Evolutionary conservation across 1,140 invertebrate genomes (phyloP).

Genomic region (Dreissena polymorpha): DNA sequence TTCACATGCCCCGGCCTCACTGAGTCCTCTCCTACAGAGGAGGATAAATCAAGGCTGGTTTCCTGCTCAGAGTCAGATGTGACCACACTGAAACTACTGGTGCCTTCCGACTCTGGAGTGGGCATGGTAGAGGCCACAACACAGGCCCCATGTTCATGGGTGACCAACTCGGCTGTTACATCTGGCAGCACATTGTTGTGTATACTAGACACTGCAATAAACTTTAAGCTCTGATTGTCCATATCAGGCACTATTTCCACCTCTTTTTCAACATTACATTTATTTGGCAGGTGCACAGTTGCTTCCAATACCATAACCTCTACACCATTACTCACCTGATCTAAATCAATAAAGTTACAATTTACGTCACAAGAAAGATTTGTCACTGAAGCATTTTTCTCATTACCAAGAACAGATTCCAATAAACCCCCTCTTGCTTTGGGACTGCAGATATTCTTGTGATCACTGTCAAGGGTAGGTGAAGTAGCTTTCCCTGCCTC

Average conservation of each 20-base stretch:
- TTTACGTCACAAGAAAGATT: no score
- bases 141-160: not conserved
- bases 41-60: not conserved
- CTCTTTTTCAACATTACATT: not conserved
- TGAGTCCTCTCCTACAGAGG: constrained; percentile 5
- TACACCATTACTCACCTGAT: no score
- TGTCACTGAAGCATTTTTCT: no score
- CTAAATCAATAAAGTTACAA: no score
- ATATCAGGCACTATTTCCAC: not conserved
- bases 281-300: no score
- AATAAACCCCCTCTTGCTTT: no score
- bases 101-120: not conserved
- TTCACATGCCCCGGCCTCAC: constrained; percentile 42
- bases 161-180: not conserved
- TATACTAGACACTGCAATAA: no score
- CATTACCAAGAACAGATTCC: no score
- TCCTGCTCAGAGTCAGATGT: constrained; percentile 32
- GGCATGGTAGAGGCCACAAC: not conserved
- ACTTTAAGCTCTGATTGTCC: no score
- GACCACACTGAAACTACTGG: constrained; percentile 27
- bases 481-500: constrained; percentile 28
- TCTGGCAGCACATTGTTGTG: constrained; percentile 1
- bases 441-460: no score
- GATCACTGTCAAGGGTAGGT: no score
- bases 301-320: no score